Percentiles rank a stretch among this genome's conserved stretches.
phyloP scores from a whole-genome alignment of 1,140 invertebrate genomes.

The Papilio glaucus region DNA sequence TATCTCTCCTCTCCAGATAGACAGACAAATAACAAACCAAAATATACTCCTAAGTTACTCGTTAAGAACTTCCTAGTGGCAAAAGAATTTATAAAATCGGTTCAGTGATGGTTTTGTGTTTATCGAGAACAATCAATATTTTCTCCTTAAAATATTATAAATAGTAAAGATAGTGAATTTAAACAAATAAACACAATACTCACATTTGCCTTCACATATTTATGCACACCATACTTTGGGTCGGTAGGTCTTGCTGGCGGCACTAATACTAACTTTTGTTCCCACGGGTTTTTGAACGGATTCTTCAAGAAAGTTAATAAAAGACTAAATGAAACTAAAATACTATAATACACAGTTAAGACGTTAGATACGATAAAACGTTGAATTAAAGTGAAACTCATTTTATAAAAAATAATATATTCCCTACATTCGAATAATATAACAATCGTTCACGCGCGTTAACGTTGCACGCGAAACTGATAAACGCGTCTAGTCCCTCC shows the following conservation, averaged over 20 bases:
- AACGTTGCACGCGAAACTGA: not conserved
- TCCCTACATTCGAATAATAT: not conserved
- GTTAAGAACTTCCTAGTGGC: too few relatives aligned
- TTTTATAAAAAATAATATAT: slow-evolving; percentile 11
- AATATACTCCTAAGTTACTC: too few relatives aligned
- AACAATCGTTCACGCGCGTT: not conserved
- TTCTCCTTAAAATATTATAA: too few relatives aligned
- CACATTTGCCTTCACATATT: slow-evolving; percentile 43
- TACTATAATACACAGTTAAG: slow-evolving; percentile 27
- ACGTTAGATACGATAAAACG: slow-evolving; percentile 13
- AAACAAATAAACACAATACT: slow-evolving; percentile 16
- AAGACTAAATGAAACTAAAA: slow-evolving; percentile 19
- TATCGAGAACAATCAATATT: too few relatives aligned
- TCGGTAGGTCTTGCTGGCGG: slow-evolving; percentile 34
- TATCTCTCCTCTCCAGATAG: too few relatives aligned
- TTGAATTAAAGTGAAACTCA: slow-evolving; percentile 17
- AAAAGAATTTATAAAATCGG: too few relatives aligned
- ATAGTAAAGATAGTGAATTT: too few relatives aligned
- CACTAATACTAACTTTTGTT: slow-evolving; percentile 31
- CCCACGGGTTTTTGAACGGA: slow-evolving; percentile 40
- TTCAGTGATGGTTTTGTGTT: too few relatives aligned
- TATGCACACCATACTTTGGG: slow-evolving; percentile 39
- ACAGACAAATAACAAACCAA: too few relatives aligned
- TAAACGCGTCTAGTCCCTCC: not conserved
- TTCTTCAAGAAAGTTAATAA: slow-evolving; percentile 36